Percentiles rank a stretch among this genome's conserved stretches.
Conservation (phyloP, 2,888 invertebrate genomes). For the Rhamnusium bicolor region DNA sequence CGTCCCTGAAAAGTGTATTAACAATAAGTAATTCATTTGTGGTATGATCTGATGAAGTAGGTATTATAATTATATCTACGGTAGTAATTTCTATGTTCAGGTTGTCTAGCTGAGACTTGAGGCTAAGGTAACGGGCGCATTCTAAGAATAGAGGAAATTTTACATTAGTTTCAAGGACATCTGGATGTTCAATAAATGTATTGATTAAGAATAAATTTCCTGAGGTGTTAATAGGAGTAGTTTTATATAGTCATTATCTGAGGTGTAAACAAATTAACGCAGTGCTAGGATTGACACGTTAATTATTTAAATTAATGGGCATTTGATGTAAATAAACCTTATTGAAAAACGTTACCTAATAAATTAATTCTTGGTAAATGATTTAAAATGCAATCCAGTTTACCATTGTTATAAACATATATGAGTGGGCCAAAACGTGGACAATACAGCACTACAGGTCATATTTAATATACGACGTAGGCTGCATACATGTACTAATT, state of each 20-base stretch:
- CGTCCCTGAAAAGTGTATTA: constrained; percentile 72
- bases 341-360: not conserved
- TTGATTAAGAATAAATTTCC: no score
- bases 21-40: no score
- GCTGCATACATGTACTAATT: not conserved
- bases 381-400: not conserved
- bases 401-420: not conserved
- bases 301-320: constrained; percentile 14
- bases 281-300: not conserved
- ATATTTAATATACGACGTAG: not conserved
- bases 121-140: no score
- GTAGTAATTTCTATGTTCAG: no score
- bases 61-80: no score
- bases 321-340: constrained; percentile 2
- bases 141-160: no score
- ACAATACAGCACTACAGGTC: not conserved
- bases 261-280: not conserved
- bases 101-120: no score
- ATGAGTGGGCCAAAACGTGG: not conserved
- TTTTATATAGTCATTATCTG: not conserved
- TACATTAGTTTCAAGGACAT: no score
- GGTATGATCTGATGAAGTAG: no score
- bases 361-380: not conserved
- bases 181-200: no score
- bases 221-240: not conserved